Conservation (phyloP, 2,113 vertebrate species). For the Vulpes vulpes region DNA sequence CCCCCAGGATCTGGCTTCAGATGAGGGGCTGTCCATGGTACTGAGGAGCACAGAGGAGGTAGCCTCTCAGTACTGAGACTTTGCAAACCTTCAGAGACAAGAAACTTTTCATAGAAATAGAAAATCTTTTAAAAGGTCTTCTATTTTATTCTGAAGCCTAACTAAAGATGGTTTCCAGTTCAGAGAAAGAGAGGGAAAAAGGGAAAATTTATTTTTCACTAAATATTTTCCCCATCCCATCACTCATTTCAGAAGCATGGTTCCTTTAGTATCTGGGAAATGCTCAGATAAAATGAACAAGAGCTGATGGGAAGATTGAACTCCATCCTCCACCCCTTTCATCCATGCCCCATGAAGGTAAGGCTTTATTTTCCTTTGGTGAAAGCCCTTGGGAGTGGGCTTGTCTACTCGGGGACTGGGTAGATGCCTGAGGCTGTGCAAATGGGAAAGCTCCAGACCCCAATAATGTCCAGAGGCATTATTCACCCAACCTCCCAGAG, state of each 20-base stretch:
- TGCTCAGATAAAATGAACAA: not conserved
- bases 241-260: not conserved
- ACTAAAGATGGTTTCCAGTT: not conserved
- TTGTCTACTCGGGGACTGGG: not conserved
- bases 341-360: not conserved
- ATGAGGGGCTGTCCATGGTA: not conserved
- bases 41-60: not conserved
- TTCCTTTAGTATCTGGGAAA: not conserved
- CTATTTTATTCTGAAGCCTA: not conserved
- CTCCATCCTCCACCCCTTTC: rapidly evolving
- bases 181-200: not conserved
- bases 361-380: too few species aligned
- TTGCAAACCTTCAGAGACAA: not conserved
- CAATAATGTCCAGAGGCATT: not conserved
- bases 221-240: not conserved
- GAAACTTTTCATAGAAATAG: not conserved
- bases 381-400: too few species aligned
- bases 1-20: not conserved
- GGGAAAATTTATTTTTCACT: not conserved
- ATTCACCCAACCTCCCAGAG: not conserved
- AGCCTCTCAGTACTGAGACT: not conserved
- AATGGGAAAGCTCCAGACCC: not conserved
- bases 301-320: rapidly evolving
- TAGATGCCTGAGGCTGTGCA: not conserved
- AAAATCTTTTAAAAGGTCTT: not conserved